Base-by-base conservation (phyloP, 2,113 vertebrate species). In the Mystacornis crossleyi region DNA sequence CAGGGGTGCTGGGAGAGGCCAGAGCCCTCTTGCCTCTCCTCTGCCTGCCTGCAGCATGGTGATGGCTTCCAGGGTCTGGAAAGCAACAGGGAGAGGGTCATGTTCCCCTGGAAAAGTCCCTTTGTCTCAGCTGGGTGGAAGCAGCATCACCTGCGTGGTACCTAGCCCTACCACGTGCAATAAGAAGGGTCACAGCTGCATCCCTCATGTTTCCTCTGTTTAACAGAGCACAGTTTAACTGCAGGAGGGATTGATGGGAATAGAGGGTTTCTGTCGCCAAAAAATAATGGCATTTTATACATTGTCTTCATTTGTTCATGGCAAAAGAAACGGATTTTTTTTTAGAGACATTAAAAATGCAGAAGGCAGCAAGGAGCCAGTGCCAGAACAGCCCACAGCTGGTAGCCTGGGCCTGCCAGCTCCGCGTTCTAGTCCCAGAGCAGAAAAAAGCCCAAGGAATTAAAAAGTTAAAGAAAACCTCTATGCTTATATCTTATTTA, bases 1-100 rank as follows among this genome's bases (percentile, higher is more conserved):
- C 94, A 92, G 95, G 95, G 93, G 93, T 95, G 3, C 34, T 95
- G 67, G 94, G 94, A 75, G 95, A 83, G 62, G 81, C 21, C 36
- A 96, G 82, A n/a, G 89, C 96, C 96, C 93, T 98, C 29, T 67
- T 45, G 18, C 40, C 85, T 79, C 81, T 70, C 15, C 85, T 65
- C 51, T 3, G 13, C 42, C 23, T 92, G 48, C 48, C 88, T 14
- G 36, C 89, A 65, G 80, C 67, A 57, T 2, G 45, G 18, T 57
- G 85, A 64, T 65, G 90, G 36, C 36, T 98, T 67, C 90, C 75
- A 50, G 90, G 2, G 4, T 65, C 97, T 88, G 82, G 79, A 97
- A 92, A 92, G 80, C 29, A 95, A 74, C 5, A 8, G 36, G 53
- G 60, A 82, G 14, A 87, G 16, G 5, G 50, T 60, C 54, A 77